Evolutionary conservation across 2,797 vertebrate genomes (phyloP), one percentile per base, ranked within the genome.

Genomic region (Sebastes taczanowskii): DNA sequence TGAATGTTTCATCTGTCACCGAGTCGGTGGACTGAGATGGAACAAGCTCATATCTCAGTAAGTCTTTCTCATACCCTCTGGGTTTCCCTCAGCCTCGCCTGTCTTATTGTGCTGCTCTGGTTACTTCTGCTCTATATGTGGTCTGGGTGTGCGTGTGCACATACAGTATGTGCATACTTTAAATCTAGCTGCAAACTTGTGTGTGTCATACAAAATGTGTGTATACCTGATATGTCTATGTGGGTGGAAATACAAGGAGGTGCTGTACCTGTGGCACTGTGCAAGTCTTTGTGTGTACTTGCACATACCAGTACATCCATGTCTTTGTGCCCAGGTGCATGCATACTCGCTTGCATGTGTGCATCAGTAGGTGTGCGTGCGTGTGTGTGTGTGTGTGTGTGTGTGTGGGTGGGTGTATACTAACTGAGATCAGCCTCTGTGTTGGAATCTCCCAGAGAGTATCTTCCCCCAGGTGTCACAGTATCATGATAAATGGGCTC

Each of bases 401-500:
- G 2, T 2, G n/a, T 69, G 3, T 16, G 58, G 52, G 29, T 60
- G 68, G 46, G 65, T 42, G 69, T 59, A 9, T 22, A 20, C 53
- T 62, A 84, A 65, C 82, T 78, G 82, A 80, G 63, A 84, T 82
- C 71, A 72, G 85, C 64, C 42, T 84, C 58, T 82, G 87, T 84
- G 70, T 42, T 79, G 80, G 89, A 88, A 85, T 91, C 89, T 90
- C 89, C 81, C 59, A 71, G 83, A 72, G 85, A 89, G 60, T 75
- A 86, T 91, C 88, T 87, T 78, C 83, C 91, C 92, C 74, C 86
- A 92, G 91, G 90, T 94, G 92, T 94, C 90, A 91, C 83, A 81
- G 84, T 86, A 90, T 90, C 82, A 93, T 95, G 94, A 95, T 93
- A 86, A 94, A 95, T 95, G 92, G 85, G 89, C 89, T 84, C 71